These are phyloP conservation scores for Serilophus lunatus DNA, from an alignment of 2,113 vertebrate genomes.

Conservation along the genomic window DNA sequence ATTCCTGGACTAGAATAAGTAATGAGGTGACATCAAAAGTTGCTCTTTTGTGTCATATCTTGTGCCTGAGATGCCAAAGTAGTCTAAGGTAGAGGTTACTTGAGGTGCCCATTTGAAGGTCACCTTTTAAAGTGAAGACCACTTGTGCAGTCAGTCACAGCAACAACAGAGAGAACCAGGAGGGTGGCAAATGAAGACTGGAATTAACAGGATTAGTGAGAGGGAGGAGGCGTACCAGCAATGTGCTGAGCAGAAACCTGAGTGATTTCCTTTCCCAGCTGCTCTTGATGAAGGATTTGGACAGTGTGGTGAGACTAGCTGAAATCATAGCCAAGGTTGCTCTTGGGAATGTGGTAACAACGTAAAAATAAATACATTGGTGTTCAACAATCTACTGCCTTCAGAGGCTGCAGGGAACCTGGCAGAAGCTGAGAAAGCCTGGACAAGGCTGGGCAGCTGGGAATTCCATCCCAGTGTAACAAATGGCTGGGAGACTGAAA, in stretches of 20 bases:
- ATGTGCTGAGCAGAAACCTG: slow-evolving; percentile 25
- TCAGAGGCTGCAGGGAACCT: not conserved
- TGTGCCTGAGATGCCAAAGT: not conserved
- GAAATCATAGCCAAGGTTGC: slow-evolving; percentile 62
- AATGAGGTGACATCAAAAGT: not conserved
- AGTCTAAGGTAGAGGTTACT: slow-evolving; percentile 31
- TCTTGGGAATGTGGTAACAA: slow-evolving; percentile 49
- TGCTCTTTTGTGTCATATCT: not conserved
- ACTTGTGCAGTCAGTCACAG: slow-evolving; percentile 62
- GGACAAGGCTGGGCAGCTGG: slow-evolving; percentile 60
- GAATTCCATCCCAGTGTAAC: slow-evolving; percentile 26
- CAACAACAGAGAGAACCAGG: slow-evolving; percentile 23
- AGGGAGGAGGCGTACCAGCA: not conserved
- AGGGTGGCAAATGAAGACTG: not conserved
- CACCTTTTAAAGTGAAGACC: slow-evolving; percentile 63
- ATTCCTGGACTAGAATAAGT: not conserved
- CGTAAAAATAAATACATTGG: slow-evolving; percentile 60
- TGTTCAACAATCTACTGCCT: slow-evolving; percentile 50
- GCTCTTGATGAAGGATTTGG: slow-evolving; percentile 65
- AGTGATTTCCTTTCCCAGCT: slow-evolving; percentile 69
- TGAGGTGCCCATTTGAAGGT: slow-evolving; percentile 56
- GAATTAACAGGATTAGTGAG: slow-evolving; percentile 65
- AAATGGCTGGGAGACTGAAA: not conserved
- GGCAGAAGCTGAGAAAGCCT: slow-evolving; percentile 23
- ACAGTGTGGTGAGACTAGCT: slow-evolving; percentile 59